A percentile compares a stretch with the other conserved stretches of the same genome.
Conservation (phyloP, 2,797 vertebrate species). For the Thaleichthys pacificus region DNA sequence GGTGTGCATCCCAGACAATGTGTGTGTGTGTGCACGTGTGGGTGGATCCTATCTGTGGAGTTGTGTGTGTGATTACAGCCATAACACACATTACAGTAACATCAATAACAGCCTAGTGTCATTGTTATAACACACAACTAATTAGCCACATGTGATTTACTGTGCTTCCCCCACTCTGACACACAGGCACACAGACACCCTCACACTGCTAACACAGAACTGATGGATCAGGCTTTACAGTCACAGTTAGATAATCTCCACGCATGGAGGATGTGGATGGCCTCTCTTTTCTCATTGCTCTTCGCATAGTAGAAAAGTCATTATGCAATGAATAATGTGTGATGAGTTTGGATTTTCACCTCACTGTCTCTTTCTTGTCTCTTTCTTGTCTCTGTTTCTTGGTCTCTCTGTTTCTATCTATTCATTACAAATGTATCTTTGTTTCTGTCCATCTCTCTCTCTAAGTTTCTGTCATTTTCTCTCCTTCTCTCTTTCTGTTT, state of each 20-base stretch:
- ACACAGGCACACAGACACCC: too few species aligned
- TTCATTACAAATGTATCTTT: too few species aligned
- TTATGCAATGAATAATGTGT: not conserved
- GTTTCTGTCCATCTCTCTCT: too few species aligned
- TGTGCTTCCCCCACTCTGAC: not conserved
- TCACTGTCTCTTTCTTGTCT: too few species aligned
- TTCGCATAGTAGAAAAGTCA: not conserved
- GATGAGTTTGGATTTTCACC: not conserved
- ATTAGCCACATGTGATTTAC: conserved; percentile 55
- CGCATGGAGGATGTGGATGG: not conserved
- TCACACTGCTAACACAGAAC: conserved; percentile 3
- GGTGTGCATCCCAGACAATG: not conserved
- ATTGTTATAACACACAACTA: conserved; percentile 50
- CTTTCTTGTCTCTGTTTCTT: too few species aligned
- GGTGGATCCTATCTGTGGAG: not conserved
- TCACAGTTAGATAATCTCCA: not conserved
- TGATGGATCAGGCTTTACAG: conserved; percentile 5
- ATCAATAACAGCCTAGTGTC: conserved; percentile 15
- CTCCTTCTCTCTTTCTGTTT: not conserved
- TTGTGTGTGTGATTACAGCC: too few species aligned
- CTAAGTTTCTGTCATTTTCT: not conserved
- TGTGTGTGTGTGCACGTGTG: not conserved
- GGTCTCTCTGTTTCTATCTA: too few species aligned
- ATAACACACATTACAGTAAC: too few species aligned
- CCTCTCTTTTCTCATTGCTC: not conserved